Evolutionary conservation across 2,113 vertebrate genomes (phyloP), one percentile per base, ranked within the genome.

Genomic region (Spermophilus dauricus): DNA sequence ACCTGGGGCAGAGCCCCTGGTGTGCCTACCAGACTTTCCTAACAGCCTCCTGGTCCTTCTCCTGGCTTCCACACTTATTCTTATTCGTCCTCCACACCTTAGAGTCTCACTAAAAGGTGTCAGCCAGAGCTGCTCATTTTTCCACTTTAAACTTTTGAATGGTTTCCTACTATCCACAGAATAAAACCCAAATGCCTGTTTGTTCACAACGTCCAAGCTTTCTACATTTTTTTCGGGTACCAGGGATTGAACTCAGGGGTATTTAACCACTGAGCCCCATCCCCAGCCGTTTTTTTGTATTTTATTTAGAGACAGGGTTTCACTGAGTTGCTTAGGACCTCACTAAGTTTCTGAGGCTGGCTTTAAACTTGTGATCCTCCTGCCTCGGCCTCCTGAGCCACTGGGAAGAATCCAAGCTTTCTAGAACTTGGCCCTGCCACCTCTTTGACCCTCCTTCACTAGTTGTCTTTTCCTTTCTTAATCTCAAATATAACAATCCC

Each of bases 131-230:
- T 30, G 17, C 14, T 81, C 34, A 42, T 34, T 63, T 93, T 32
- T 56, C 34, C 42, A n/a, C 20, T 37, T 51, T 12, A 84, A 72
- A 82, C 5, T 7, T 22, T 75, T 53, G 1, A 8, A 22, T 37
- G 3, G 8, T 32, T 86, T 53, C 28, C 24, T 85, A 0, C 2
- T 16, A 1, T 32, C 1, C 20, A 30, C 2, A 24, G 53, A 39
- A 11, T n/a, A 86, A 69, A 70, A 42, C 22, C 32, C 24, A 42
- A 70, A 61, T 2, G 3, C 17, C 12, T 0, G 4, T 8, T 30
- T 22, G 56, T 17, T 0, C 8, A 65, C 2, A 14, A 4, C 18
- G 1, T 6, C 2, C 2, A 39, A 42, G 4, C 63, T 48, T 89
- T 58, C 20, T 58, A 58, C 22, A 8, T 58, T 58, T 58, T 58